phyloP scores from a whole-genome alignment of 2,888 invertebrate genomes.

The Drosophila barbarae region DNA sequence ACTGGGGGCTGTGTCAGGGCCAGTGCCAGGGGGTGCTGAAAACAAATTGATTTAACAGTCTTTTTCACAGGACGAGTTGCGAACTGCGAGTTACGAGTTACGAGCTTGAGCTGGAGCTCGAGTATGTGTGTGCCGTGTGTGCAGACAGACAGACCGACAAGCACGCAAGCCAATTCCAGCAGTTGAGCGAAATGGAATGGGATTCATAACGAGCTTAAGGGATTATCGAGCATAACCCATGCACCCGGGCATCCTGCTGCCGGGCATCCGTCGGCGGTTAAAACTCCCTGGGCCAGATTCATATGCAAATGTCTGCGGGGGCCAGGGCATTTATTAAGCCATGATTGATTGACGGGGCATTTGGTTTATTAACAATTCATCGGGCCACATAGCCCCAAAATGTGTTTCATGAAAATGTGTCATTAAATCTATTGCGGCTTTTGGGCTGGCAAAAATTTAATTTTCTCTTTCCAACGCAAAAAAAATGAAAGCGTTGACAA shows the following conservation, averaged over 20 bases:
- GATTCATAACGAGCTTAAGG: slow-evolving; percentile 60
- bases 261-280: slow-evolving; percentile 6
- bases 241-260: slow-evolving; percentile 12
- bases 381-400: slow-evolving; percentile 4
- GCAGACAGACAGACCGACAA: slow-evolving; percentile 22
- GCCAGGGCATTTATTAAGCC: slow-evolving; percentile 24
- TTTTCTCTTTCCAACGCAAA: background rate
- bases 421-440: slow-evolving; percentile 20
- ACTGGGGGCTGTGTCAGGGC: slow-evolving; percentile 4
- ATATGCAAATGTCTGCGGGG: slow-evolving; percentile 25
- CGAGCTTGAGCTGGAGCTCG: slow-evolving; percentile 16
- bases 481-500: background rate
- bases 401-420: slow-evolving; percentile 9
- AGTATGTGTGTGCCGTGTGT: slow-evolving; percentile 21
- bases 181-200: slow-evolving; percentile 31
- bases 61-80: slow-evolving; percentile 58
- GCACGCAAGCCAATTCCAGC: slow-evolving; percentile 64
- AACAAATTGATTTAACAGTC: slow-evolving; percentile 70
- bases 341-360: slow-evolving; percentile 39
- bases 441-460: slow-evolving; percentile 13
- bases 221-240: slow-evolving; percentile 54
- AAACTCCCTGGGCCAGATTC: slow-evolving; percentile 22
- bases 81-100: slow-evolving; percentile 11
- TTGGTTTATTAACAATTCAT: slow-evolving; percentile 40
- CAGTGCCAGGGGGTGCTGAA: slow-evolving; percentile 18